Conservation (phyloP, 2,888 invertebrate genomes). For the Drosophila leonis region DNA sequence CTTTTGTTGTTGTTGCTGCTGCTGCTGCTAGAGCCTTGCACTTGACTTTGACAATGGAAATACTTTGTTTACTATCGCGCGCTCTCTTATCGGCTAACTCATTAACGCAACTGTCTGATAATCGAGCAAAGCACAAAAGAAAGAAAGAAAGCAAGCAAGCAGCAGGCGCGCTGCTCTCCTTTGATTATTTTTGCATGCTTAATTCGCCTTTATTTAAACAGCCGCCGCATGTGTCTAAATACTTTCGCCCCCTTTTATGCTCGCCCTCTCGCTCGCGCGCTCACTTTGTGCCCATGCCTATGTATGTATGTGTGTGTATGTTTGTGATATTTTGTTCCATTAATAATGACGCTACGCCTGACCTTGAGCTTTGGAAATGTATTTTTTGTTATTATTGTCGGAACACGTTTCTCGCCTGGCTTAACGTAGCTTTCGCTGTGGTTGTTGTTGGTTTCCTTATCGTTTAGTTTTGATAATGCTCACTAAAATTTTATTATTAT, state of each 20-base stretch:
- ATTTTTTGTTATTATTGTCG: constrained; percentile 54
- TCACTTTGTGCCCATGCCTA: neutral
- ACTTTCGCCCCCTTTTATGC: neutral
- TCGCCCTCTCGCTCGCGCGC: neutral
- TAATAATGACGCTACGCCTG: constrained; percentile 77
- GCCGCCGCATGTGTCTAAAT: constrained; percentile 58
- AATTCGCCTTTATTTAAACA: constrained; percentile 74
- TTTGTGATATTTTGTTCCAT: constrained; percentile 57
- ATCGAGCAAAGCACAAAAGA: constrained; percentile 19
- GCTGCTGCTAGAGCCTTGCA: constrained; percentile 59
- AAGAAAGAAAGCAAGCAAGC: constrained; percentile 1
- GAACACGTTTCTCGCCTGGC: constrained; percentile 55
- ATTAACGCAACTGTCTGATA: constrained; percentile 55
- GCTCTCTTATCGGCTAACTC: constrained; percentile 43
- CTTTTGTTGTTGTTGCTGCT: neutral
- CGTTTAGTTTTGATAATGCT: constrained; percentile 43
- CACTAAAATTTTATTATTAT: neutral
- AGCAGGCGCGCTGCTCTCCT: constrained; percentile 4
- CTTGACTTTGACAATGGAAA: constrained; percentile 72
- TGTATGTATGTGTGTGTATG: constrained; percentile 18
- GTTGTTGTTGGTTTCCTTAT: constrained; percentile 55
- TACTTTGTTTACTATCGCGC: constrained; percentile 45
- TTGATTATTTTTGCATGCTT: constrained; percentile 37
- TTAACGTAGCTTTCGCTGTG: constrained; percentile 30
- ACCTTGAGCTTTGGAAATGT: constrained; percentile 78